Base-by-base conservation (phyloP, 1,140 invertebrate genomes). In the Planococcus citri region DNA sequence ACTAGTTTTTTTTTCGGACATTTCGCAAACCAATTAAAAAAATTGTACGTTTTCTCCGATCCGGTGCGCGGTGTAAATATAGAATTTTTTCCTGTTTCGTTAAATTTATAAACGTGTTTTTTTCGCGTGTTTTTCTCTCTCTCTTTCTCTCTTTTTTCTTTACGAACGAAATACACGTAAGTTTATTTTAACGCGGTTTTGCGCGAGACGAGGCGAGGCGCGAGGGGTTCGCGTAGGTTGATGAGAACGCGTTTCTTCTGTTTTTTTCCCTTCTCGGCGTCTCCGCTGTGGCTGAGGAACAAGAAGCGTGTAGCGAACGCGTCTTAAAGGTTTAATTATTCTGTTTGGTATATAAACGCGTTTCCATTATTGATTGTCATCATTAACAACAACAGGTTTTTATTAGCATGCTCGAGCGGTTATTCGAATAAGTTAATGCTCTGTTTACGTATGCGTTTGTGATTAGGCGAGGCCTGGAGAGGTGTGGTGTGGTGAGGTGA, bases 21-120 rank as follows among this genome's bases (percentile, higher is more conserved):
- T 51, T 51, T 51, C 41, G 41, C 41, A 51, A 51, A 51, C 41
- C 41, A 51, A 51, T 51, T 51, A 51, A 51, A 51, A 51, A 51
- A 51, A 51, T 51, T 51, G 4, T 33, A 51, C 41, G 41, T 51
- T 51, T 51, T 51, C 41, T 51, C 41, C n/a, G 41, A 51, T 17
- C 41, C 41, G 41, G 41, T 37, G 33, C n/a, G 33, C 33, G 33
- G 14, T 20, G 41, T 33, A 51, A 20, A 14, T 51, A 14, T 14
- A 51, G n/a, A 20, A 51, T 51, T 51, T 51, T 51, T 51, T 51
- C 41, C 41, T 51, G 41, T 51, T 51, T 51, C n/a, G 41, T 3
- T 20, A 20, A 51, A 51, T 51, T 51, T 51, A 51, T 20, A 51
- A 51, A 51, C 41, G 41, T 51, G 41, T 51, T 51, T 51, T 14